These are phyloP conservation scores for Ypsolopha scabrella DNA, from an alignment of 2,888 invertebrate species.

Conservation along the genomic window DNA sequence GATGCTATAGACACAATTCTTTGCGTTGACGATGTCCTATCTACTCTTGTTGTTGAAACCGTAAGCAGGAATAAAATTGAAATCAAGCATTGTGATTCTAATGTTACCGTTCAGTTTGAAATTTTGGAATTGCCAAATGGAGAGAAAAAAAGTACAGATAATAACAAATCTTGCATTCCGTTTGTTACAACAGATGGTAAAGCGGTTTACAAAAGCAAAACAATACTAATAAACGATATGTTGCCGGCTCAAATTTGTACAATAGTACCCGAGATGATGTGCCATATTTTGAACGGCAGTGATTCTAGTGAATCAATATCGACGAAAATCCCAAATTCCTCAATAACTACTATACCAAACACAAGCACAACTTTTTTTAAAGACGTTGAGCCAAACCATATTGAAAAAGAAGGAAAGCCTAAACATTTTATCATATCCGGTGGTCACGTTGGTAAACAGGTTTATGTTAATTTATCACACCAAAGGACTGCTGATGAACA, in stretches of 20 bases:
- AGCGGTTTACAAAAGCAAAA: constrained; percentile 35
- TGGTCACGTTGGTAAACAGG: no score
- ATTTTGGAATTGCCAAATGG: constrained; percentile 15
- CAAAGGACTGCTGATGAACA: no score
- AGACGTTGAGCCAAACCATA: neutral
- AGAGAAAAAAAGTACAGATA: neutral
- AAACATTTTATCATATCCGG: no score
- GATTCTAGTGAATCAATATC: no score
- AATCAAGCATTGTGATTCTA: constrained; percentile 41
- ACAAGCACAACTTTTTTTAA: neutral
- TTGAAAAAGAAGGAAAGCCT: neutral
- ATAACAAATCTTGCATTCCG: constrained; percentile 12
- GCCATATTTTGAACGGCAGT: constrained; percentile 18
- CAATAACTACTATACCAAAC: no score
- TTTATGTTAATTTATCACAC: no score
- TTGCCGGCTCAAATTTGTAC: constrained; percentile 53
- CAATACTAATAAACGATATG: constrained; percentile 37
- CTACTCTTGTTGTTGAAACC: constrained; percentile 20
- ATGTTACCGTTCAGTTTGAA: constrained; percentile 47
- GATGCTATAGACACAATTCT: no score
- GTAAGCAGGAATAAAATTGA: constrained; percentile 35
- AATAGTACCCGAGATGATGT: constrained; percentile 42
- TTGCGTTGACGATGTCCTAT: no score
- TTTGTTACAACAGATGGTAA: constrained; percentile 20
- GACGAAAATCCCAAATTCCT: no score